A percentile compares a stretch with the other conserved stretches of the same genome.
These are phyloP conservation scores for Dendrolimus houi DNA, from an alignment of 2,888 invertebrate species.

Conservation along the genomic window DNA sequence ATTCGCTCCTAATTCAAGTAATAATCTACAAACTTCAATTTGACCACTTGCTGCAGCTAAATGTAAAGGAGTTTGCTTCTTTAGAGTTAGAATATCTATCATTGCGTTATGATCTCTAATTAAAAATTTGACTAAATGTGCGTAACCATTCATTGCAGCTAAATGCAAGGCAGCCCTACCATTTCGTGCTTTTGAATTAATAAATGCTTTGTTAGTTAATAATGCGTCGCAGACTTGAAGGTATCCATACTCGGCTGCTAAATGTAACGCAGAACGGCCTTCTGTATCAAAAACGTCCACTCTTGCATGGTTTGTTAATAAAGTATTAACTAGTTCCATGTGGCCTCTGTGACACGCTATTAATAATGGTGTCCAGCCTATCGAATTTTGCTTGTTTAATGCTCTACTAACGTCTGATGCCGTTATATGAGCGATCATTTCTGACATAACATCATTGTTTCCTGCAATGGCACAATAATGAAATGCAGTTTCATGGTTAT, in stretches of 20 bases:
- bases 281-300: conserved; percentile 99
- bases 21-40: conserved; percentile 93
- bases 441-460: conserved; percentile 94
- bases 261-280: conserved; percentile 94
- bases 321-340: conserved; percentile 92
- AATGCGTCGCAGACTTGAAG: conserved; percentile 92
- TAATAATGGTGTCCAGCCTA: conserved; percentile 97
- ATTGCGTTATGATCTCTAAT: conserved; percentile 96
- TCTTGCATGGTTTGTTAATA: conserved; percentile 95
- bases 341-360: conserved; percentile 98
- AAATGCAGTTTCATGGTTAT: conserved; percentile 94
- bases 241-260: conserved; percentile 96
- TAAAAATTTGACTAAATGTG: conserved; percentile 91
- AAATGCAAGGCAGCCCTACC: conserved; percentile 98
- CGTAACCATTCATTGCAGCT: conserved; percentile 97
- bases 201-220: conserved; percentile 97
- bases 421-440: conserved; percentile 94
- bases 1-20: conserved; percentile 95
- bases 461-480: conserved; percentile 97
- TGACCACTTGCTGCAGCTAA: conserved; percentile 97
- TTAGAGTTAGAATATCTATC: conserved; percentile 95
- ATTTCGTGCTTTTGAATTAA: conserved; percentile 98
- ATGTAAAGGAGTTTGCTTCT: conserved; percentile 98
- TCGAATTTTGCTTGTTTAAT: conserved; percentile 93
- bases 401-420: conserved; percentile 94